Percentiles rank a stretch among this genome's conserved stretches.
Conservation (phyloP, 1,140 invertebrate genomes). For the Drosophila azteca region DNA sequence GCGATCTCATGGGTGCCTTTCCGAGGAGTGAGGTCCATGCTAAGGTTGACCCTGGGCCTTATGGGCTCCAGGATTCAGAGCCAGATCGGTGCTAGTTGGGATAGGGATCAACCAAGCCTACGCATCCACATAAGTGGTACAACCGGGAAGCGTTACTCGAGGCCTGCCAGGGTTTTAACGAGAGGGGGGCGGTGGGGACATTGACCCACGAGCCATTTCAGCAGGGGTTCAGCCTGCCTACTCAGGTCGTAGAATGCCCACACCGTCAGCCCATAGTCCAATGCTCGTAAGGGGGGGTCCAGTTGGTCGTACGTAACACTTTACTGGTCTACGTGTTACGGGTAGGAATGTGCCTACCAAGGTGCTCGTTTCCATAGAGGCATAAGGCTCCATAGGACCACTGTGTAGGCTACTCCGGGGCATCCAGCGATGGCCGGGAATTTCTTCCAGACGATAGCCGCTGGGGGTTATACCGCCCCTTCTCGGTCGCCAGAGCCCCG, state of each 20-base stretch:
- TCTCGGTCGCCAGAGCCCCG: too few species aligned
- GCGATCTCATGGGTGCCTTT: neutral
- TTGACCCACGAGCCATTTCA: neutral
- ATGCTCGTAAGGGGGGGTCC: too few species aligned
- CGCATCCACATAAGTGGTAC: neutral
- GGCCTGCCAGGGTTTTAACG: neutral
- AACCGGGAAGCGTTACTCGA: neutral
- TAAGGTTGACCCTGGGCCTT: neutral
- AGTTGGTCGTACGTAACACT: too few species aligned
- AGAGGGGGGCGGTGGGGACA: neutral
- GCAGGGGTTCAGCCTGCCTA: neutral
- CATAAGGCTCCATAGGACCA: too few species aligned
- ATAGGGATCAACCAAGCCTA: neutral
- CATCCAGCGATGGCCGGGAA: too few species aligned
- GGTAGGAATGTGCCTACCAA: too few species aligned
- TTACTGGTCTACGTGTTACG: too few species aligned
- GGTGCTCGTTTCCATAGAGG: too few species aligned
- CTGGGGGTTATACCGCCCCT: too few species aligned
- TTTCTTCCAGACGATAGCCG: too few species aligned
- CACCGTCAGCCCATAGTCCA: neutral
- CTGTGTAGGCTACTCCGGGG: too few species aligned
- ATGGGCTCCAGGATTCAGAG: neutral
- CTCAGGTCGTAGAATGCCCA: neutral
- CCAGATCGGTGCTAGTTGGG: constrained; percentile 3
- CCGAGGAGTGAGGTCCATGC: neutral